Evolutionary conservation across 2,113 vertebrate genomes (phyloP), one percentile per base, ranked within the genome.

Genomic region (Tyrannus savana): DNA sequence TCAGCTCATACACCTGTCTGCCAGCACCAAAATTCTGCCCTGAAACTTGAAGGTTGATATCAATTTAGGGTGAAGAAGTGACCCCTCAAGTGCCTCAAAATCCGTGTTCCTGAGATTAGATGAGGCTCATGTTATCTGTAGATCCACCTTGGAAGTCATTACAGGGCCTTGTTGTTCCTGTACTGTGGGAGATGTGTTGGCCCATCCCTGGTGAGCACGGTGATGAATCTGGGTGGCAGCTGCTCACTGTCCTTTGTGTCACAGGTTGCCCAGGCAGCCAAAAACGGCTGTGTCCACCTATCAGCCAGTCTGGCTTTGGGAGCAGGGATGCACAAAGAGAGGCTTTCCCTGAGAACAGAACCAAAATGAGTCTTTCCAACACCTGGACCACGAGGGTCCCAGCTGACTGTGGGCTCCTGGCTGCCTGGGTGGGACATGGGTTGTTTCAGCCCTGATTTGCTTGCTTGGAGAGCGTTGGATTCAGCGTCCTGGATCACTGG

Each of bases 171-270:
- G 67, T n/a, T 87, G 35, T 33, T 66, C 52, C 44, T 0, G 2
- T 47, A 21, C 41, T 0, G 39, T 13, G 12, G 0, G 47, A 52
- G 59, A 67, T 56, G 58, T 23, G 86, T 23, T 84, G 76, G 85
- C 46, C 63, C 77, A 58, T 63, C 75, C 63, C 88, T 86, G 83
- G 72, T 1, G 31, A 90, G 16, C 23, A 56, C 46, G 30, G 68
- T 35, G 76, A 90, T 67, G 87, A 90, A 90, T 87, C 92, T 37
- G 53, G 14, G 47, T 75, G 86, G 89, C 83, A 92, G 83, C 89
- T 95, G 94, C 73, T 89, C 21, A 0, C 14, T 86, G 88, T 71
- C 67, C 66, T 93, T 74, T 62, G 85, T 71, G 68, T 71, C 24
- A 2, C 88, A 92, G 37, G 86, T 86, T 88, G 85, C 55, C 59